phyloP scores from a whole-genome alignment of 2,797 vertebrate genomes.

The Naso thynnoides region DNA sequence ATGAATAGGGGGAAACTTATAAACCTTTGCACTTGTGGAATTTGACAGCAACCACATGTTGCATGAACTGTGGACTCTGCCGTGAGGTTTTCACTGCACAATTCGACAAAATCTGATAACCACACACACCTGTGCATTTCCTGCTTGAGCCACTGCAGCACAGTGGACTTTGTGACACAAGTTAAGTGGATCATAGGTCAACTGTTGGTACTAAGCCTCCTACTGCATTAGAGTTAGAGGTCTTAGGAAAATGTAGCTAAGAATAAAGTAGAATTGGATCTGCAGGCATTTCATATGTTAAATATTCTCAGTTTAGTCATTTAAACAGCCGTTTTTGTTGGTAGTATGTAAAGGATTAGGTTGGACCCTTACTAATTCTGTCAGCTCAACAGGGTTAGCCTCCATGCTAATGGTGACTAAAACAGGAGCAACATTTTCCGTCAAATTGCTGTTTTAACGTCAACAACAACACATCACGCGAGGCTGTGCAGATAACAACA shows the following conservation, averaged over 20 bases:
- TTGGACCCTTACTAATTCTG: background rate
- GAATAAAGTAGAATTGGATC: background rate
- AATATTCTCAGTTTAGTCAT: background rate
- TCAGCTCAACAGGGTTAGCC: background rate
- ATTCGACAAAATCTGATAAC: conserved; percentile 67
- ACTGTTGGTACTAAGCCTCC: background rate
- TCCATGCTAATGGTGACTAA: background rate
- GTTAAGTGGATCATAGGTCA: conserved; percentile 61
- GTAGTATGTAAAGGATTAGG: background rate
- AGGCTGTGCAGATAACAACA: conserved; percentile 3
- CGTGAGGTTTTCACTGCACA: conserved; percentile 23
- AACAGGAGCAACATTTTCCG: background rate
- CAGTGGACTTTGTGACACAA: conserved; percentile 22
- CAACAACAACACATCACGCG: conserved; percentile 20
- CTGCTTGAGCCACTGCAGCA: background rate
- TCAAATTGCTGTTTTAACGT: conserved; percentile 5
- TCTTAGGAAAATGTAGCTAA: background rate
- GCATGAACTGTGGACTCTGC: conserved; percentile 62
- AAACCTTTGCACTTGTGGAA: conserved; percentile 38
- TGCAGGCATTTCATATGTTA: background rate
- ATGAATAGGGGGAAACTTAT: background rate
- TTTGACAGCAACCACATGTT: conserved; percentile 34
- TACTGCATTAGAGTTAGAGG: background rate
- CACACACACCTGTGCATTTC: conserved; percentile 26
- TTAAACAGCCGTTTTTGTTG: background rate